A percentile compares a stretch with the other conserved stretches of the same genome.
phyloP scores from a whole-genome alignment of 2,888 invertebrate species.

The Dione vanillae region DNA sequence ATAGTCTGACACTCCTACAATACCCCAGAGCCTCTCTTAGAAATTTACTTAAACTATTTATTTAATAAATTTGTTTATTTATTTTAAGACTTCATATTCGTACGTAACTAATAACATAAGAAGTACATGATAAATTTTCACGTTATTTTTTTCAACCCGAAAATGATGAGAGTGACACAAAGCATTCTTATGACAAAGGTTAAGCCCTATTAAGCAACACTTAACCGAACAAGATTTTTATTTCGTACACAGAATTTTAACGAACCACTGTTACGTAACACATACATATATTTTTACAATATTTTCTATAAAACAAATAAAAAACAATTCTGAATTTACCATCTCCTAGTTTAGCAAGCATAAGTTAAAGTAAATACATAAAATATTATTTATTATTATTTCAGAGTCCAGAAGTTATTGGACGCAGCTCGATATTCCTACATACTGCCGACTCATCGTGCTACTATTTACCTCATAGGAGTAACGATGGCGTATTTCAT shows the following conservation, averaged over 20 bases:
- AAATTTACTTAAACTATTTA: too few species aligned
- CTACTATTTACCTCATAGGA: conserved; percentile 83
- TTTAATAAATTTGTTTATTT: too few species aligned
- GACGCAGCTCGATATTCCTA: conserved; percentile 81
- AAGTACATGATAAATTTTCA: neutral
- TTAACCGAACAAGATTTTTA: conserved; percentile 21
- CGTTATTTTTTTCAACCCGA: conserved; percentile 7
- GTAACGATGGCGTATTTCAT: conserved; percentile 81
- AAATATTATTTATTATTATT: conserved; percentile 46
- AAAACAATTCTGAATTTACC: neutral
- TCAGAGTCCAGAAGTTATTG: conserved; percentile 78
- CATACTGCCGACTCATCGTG: conserved; percentile 82
- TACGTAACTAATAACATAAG: too few species aligned
- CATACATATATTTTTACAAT: neutral
- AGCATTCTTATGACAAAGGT: conserved; percentile 22
- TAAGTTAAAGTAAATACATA: neutral
- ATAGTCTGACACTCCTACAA: too few species aligned
- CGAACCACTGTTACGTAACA: conserved; percentile 4
- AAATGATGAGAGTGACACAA: conserved; percentile 26
- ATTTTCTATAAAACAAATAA: neutral
- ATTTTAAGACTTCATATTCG: too few species aligned
- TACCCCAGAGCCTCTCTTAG: too few species aligned
- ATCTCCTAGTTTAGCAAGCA: neutral
- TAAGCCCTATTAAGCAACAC: conserved; percentile 23
- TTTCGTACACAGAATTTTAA: conserved; percentile 21